Evolutionary conservation across 2,113 vertebrate genomes (phyloP).

Genomic region (Apeltes quadracus): DNA sequence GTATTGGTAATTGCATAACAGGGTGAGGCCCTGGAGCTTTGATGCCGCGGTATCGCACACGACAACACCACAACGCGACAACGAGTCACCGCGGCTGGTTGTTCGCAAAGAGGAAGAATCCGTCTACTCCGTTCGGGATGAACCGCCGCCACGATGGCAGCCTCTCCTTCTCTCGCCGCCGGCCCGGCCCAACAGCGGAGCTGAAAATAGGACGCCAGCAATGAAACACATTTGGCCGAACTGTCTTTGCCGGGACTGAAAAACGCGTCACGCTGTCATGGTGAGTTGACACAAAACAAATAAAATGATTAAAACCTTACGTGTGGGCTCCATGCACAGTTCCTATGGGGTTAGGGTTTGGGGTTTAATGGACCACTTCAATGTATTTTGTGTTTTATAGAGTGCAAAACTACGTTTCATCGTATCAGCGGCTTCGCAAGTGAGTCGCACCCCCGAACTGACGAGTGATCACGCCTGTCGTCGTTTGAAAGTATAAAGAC

Average conservation of each 20-base stretch:
- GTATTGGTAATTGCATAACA: too few species aligned
- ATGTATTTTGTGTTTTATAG: constrained; percentile 4
- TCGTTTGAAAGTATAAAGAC: too few species aligned
- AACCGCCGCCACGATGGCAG: not conserved
- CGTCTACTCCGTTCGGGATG: not conserved
- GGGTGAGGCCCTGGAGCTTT: too few species aligned
- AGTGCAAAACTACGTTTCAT: not conserved
- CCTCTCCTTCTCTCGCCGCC: constrained; percentile 11
- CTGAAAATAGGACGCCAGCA: constrained; percentile 30
- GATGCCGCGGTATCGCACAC: too few species aligned
- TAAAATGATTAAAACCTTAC: too few species aligned
- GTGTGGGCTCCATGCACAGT: too few species aligned
- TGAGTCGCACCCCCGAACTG: too few species aligned
- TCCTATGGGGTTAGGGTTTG: too few species aligned
- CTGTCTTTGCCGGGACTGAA: not conserved
- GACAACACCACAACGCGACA: not conserved
- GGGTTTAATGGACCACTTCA: not conserved
- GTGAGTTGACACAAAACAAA: too few species aligned
- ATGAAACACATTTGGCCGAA: constrained; percentile 1
- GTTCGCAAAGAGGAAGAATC: constrained; percentile 1
- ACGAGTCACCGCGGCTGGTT: constrained; percentile 19
- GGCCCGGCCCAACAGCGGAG: constrained; percentile 1
- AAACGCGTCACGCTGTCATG: not conserved
- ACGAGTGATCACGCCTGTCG: too few species aligned
- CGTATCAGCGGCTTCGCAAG: too few species aligned